Conservation (phyloP, 2,797 vertebrate species). For the Miichthys miiuy region DNA sequence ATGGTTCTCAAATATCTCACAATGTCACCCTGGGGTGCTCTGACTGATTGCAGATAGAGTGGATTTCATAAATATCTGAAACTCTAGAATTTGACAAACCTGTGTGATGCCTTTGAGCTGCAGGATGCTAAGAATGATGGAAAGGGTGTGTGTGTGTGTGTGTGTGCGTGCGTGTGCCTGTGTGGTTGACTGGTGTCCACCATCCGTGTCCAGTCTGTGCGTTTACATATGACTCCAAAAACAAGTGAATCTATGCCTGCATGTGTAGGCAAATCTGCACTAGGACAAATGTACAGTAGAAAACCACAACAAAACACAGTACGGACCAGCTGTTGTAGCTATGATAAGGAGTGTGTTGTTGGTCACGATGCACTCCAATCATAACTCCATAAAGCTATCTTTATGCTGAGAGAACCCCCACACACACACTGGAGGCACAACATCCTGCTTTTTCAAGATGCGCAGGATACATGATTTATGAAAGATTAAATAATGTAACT, state of each 20-base stretch:
- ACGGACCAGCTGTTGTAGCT: slow-evolving; percentile 60
- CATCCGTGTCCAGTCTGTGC: background rate
- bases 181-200: slow-evolving; percentile 4
- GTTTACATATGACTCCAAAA: slow-evolving; percentile 13
- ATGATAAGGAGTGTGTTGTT: slow-evolving; percentile 70
- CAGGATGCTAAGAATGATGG: slow-evolving; percentile 48
- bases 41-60: slow-evolving; percentile 81
- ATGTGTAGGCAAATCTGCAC: slow-evolving; percentile 17
- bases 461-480: slow-evolving; percentile 66
- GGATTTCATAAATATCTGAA: slow-evolving; percentile 84
- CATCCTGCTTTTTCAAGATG: slow-evolving; percentile 65
- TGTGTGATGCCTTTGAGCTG: slow-evolving; percentile 60
- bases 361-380: slow-evolving; percentile 74
- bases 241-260: slow-evolving; percentile 1
- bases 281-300: slow-evolving; percentile 15
- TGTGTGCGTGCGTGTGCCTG: background rate
- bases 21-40: slow-evolving; percentile 84
- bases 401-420: slow-evolving; percentile 67
- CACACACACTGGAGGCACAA: slow-evolving; percentile 63
- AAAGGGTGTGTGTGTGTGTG: slow-evolving; percentile 7
- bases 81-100: slow-evolving; percentile 77
- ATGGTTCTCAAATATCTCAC: slow-evolving; percentile 81
- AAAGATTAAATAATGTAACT: slow-evolving; percentile 69
- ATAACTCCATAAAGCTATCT: slow-evolving; percentile 75
- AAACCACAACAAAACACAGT: slow-evolving; percentile 48